Evolutionary conservation across 1,140 invertebrate species (phyloP), one percentile per base, ranked within the genome.

Genomic region (Bilobella aurantiaca): DNA sequence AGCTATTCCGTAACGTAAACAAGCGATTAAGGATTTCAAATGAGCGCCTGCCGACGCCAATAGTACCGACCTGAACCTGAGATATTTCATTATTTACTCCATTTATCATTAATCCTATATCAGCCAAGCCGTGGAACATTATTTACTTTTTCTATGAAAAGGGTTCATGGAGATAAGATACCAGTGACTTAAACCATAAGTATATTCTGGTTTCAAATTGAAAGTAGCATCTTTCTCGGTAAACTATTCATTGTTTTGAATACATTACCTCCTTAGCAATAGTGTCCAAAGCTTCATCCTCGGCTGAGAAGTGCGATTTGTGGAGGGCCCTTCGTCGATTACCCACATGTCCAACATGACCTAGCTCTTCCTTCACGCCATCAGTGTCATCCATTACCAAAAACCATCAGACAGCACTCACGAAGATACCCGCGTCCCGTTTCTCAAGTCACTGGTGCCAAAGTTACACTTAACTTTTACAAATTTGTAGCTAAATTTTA

Each of bases 281-380:
- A 80, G 90, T 87, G 81, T 92, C 89, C 61, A 93, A 80, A 42
- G 89, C 90, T 76, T 90, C 87, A 78, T 92, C 90, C 77, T 93
- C 90, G 8, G 77, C 80, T 32, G 87, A 86, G 73, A 86, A 87
- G 73, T 87, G 86, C 31, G 65, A 58, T 74, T 87, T 86, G 58
- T 84, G 82, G 69, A 84, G 82, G 67, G 82, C 82, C 67, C 88
- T 81, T 73, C 87, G 82, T 74, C 89, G 80, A 75, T 87, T 87
- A 69, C 84, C 83, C 71, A 85, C 66, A 29, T 69, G 25, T n/a
- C 65, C 70, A 60, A 67, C 67, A 69, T 42, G 34, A 12, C 34
- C 34, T 42, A 42, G 34, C 34, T 12, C 34, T 42, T 42, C 34
- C 34, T 12, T 42, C 34, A 42, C 34, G 34, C 34, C 18, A 42